phyloP scores from a whole-genome alignment of 2,888 invertebrate species.

The Dryocosmus kuriphilus region DNA sequence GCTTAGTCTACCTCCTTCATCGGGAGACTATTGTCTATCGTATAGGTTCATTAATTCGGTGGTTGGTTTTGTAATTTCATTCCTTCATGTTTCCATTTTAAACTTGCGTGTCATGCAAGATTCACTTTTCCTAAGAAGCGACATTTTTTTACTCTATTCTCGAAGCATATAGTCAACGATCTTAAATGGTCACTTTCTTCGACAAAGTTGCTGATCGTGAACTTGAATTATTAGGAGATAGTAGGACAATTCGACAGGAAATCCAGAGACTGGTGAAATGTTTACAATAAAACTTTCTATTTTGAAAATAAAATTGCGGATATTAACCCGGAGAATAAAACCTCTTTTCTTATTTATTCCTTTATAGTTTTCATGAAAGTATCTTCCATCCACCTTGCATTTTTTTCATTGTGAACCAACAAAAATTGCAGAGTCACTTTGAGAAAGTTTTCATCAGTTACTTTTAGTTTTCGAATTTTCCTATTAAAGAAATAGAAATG shows the following conservation, averaged over 20 bases:
- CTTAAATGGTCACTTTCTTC: conserved; percentile 20
- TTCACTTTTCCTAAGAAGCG: conserved; percentile 30
- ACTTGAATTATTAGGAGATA: conserved; percentile 35
- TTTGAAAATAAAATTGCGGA: no score
- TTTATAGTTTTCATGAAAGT: neutral
- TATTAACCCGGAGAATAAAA: no score
- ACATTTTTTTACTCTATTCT: neutral
- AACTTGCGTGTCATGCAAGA: conserved; percentile 30
- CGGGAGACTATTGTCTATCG: conserved; percentile 31
- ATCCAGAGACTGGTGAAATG: conserved; percentile 14
- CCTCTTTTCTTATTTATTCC: neutral
- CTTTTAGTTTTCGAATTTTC: neutral
- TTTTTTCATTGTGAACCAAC: neutral
- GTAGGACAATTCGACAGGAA: conserved; percentile 14
- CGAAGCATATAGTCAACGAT: neutral
- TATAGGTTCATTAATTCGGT: conserved; percentile 29
- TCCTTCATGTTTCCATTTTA: conserved; percentile 37
- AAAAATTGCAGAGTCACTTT: neutral
- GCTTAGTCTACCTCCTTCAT: conserved; percentile 21
- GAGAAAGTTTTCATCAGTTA: neutral
- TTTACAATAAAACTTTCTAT: conserved; percentile 28
- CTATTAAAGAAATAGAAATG: neutral
- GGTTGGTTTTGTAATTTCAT: conserved; percentile 35
- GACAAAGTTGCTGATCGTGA: conserved; percentile 24
- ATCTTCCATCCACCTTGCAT: neutral